phyloP scores from a whole-genome alignment of 2,888 invertebrate species.

The Teleogryllus oceanicus region DNA sequence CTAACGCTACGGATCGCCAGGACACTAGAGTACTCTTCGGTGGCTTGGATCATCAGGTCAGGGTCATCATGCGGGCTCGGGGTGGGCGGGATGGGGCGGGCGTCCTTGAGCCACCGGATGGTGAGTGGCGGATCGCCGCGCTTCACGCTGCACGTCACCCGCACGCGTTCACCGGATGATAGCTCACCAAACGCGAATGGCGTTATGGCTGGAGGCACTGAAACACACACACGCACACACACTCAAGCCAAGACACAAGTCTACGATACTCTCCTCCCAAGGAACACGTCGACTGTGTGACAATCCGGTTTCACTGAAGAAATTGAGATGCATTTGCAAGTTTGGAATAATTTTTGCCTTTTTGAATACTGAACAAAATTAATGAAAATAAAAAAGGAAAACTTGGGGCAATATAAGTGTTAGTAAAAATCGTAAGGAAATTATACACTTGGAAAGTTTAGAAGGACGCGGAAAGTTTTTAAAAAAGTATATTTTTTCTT shows the following conservation, averaged over 20 bases:
- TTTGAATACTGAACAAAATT: too few relatives aligned
- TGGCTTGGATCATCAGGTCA: conserved; percentile 38
- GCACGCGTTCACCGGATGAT: conserved; percentile 47
- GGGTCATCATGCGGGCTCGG: conserved; percentile 36
- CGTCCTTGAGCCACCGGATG: conserved; percentile 47
- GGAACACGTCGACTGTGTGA: conserved; percentile 4
- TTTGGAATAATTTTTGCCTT: too few relatives aligned
- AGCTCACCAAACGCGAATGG: conserved; percentile 56
- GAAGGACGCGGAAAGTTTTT: too few relatives aligned
- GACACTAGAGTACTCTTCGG: conserved; percentile 39
- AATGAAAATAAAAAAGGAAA: too few relatives aligned
- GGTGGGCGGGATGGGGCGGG: conserved; percentile 34
- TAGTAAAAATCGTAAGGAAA: too few relatives aligned
- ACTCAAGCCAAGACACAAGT: conserved; percentile 34
- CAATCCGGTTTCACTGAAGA: neutral
- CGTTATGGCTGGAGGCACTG: conserved; percentile 49
- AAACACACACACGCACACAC: conserved; percentile 36
- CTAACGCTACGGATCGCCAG: conserved; percentile 39
- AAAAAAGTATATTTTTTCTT: too few relatives aligned
- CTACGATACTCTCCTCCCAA: conserved; percentile 25
- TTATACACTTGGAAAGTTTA: too few relatives aligned
- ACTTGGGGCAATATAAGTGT: too few relatives aligned
- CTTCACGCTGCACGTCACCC: conserved; percentile 47
- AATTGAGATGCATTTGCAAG: neutral
- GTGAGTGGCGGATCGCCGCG: conserved; percentile 45